These are phyloP conservation scores for Toxotes chatareus DNA, from an alignment of 2,113 vertebrate genomes.

Conservation along the genomic window DNA sequence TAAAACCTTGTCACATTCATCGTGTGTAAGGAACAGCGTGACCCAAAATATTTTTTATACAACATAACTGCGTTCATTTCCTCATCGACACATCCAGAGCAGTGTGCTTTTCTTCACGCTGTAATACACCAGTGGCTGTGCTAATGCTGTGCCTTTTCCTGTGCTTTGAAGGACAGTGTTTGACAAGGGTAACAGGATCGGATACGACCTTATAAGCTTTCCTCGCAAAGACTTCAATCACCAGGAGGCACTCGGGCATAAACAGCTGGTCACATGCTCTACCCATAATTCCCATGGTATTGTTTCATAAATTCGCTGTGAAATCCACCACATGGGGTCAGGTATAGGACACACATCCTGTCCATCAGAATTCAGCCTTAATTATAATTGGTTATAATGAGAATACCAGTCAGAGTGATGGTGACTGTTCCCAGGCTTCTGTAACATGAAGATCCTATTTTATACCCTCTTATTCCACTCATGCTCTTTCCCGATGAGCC, in stretches of 20 bases:
- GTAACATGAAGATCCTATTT: background rate
- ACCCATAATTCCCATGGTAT: slow-evolving; percentile 56
- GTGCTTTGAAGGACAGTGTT: slow-evolving; percentile 61
- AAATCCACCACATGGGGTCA: slow-evolving; percentile 53
- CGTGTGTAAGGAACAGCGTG: no score
- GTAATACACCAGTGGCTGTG: background rate
- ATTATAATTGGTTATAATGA: slow-evolving; percentile 14
- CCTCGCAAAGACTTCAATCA: slow-evolving; percentile 71
- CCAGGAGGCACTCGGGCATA: slow-evolving; percentile 47
- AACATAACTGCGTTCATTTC: background rate
- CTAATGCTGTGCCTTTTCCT: slow-evolving; percentile 3
- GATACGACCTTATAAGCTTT: slow-evolving; percentile 64
- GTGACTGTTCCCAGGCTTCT: slow-evolving; percentile 10
- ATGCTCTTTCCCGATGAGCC: background rate
- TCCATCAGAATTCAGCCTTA: background rate
- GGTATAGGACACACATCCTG: slow-evolving; percentile 32
- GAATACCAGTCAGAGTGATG: background rate
- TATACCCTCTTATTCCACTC: background rate
- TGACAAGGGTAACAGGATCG: slow-evolving; percentile 60
- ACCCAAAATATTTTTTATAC: background rate
- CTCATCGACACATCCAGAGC: background rate
- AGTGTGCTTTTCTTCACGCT: background rate
- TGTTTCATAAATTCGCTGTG: slow-evolving; percentile 52
- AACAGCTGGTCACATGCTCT: slow-evolving; percentile 63
- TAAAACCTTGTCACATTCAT: background rate